Conservation (phyloP, 2,888 invertebrate species). For the Drosophila meridiana region DNA sequence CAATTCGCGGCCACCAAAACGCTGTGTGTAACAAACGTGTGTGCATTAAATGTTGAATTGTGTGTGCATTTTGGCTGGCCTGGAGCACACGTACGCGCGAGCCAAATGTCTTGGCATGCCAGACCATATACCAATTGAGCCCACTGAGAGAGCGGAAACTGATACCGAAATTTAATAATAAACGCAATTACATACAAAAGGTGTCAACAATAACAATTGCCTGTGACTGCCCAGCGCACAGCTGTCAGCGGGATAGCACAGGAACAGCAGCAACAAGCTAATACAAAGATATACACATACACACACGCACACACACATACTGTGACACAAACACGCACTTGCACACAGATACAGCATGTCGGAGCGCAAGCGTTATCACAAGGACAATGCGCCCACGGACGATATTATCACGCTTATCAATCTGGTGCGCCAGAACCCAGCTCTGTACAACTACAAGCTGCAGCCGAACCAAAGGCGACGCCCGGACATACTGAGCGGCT, state of each 20-base stretch:
- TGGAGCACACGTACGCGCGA: conserved; percentile 22
- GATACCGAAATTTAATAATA: conserved; percentile 39
- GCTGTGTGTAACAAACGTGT: conserved; percentile 13
- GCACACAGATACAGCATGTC: conserved; percentile 90
- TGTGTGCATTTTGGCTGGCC: conserved; percentile 50
- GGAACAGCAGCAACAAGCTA: conserved; percentile 34
- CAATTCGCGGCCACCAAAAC: conserved; percentile 17
- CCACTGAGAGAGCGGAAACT: conserved; percentile 12
- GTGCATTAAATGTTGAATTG: conserved; percentile 20
- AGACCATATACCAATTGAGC: conserved; percentile 21
- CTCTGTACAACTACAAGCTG: conserved; percentile 83
- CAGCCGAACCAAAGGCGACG: conserved; percentile 81
- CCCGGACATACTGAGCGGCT: conserved; percentile 79
- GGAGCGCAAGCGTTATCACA: conserved; percentile 84
- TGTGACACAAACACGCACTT: neutral
- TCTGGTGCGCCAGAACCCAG: conserved; percentile 82
- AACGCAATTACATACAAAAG: conserved; percentile 8
- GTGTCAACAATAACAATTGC: conserved; percentile 39
- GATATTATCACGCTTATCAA: conserved; percentile 82
- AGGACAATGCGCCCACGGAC: conserved; percentile 82
- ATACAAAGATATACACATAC: conserved; percentile 16
- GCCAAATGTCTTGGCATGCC: conserved; percentile 88
- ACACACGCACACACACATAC: neutral
- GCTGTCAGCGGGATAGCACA: conserved; percentile 5
- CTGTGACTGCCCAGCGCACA: neutral